Evolutionary conservation across 1,140 invertebrate species (phyloP), one percentile per base, ranked within the genome.

Genomic region (Philotrypesis tridentata): DNA sequence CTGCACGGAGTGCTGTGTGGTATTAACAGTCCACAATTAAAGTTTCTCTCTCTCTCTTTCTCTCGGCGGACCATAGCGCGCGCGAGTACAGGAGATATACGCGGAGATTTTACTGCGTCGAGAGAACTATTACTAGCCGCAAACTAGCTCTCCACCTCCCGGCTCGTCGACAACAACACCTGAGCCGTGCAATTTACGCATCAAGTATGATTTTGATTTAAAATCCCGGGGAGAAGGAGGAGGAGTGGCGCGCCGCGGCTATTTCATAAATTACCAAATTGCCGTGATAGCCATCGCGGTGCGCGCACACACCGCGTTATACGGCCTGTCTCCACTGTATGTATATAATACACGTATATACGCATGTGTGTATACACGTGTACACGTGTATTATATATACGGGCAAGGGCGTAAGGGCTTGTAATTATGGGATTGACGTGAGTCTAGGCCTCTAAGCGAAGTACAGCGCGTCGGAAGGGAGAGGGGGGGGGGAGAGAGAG

Each of bases 261-360:
- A 21, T 43, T 63, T 72, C 78, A 79, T 79, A 72, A 79, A 79
- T 79, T 79, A 79, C 78, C 78, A 72, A 79, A 79, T 79, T 61
- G 78, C 25, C 67, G 4, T n/a, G 43, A 63, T 65, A 65, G 67
- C 76, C 76, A 27, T 78, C 76, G 77, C 31, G 7, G 65, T 6
- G 23, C 74, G 76, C 43, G n/a, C n/a, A n/a, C n/a, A n/a, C n/a
- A n/a, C n/a, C n/a, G n/a, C n/a, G n/a, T n/a, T n/a, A n/a, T n/a
- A n/a, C n/a, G n/a, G n/a, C n/a, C n/a, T n/a, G n/a, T n/a, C n/a
- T n/a, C n/a, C n/a, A n/a, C n/a, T n/a, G n/a, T n/a, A n/a, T n/a
- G n/a, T n/a, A n/a, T n/a, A n/a, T n/a, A n/a, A n/a, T n/a, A n/a
- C n/a, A n/a, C n/a, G n/a, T n/a, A n/a, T n/a, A n/a, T n/a, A n/a